A percentile compares a stretch with the other conserved stretches of the same genome.
These are phyloP conservation scores for Boleophthalmus pectinirostris DNA, from an alignment of 2,113 vertebrate genomes.

Conservation along the genomic window DNA sequence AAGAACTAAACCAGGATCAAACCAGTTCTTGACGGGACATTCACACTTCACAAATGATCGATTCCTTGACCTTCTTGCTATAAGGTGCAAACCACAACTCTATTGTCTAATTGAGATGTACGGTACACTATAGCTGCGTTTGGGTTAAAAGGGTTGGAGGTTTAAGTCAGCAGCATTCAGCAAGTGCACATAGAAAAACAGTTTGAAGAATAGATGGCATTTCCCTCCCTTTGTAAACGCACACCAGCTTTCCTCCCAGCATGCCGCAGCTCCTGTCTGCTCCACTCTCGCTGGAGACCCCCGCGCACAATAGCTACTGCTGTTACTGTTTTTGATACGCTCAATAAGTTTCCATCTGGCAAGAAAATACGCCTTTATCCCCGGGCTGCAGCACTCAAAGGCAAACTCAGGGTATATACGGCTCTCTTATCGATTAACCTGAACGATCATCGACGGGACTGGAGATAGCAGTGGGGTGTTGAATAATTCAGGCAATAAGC, in stretches of 20 bases:
- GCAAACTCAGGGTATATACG: neutral
- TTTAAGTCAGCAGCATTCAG: neutral
- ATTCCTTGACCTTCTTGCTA: neutral
- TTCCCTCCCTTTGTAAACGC: constrained; percentile 4
- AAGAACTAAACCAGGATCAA: neutral
- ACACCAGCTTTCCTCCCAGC: constrained; percentile 6
- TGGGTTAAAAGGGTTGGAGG: neutral
- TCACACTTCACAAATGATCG: neutral
- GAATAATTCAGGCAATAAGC: constrained; percentile 48
- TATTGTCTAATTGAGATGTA: constrained; percentile 7
- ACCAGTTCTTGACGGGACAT: neutral
- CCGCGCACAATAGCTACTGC: constrained; percentile 1
- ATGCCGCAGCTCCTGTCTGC: constrained; percentile 3
- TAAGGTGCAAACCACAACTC: neutral
- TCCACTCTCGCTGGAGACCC: constrained; percentile 2
- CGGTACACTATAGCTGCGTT: neutral
- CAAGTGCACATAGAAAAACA: constrained; percentile 2
- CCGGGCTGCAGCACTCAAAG: constrained; percentile 6
- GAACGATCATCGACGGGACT: constrained; percentile 31
- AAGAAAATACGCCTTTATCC: constrained; percentile 16
- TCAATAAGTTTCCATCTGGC: constrained; percentile 2
- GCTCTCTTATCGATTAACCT: constrained; percentile 30
- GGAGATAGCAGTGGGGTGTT: constrained; percentile 19
- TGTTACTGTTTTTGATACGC: neutral
- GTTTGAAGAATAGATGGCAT: constrained; percentile 14